Base-by-base conservation (phyloP, 2,888 invertebrate genomes). In the Acrobeloides nanus region DNA sequence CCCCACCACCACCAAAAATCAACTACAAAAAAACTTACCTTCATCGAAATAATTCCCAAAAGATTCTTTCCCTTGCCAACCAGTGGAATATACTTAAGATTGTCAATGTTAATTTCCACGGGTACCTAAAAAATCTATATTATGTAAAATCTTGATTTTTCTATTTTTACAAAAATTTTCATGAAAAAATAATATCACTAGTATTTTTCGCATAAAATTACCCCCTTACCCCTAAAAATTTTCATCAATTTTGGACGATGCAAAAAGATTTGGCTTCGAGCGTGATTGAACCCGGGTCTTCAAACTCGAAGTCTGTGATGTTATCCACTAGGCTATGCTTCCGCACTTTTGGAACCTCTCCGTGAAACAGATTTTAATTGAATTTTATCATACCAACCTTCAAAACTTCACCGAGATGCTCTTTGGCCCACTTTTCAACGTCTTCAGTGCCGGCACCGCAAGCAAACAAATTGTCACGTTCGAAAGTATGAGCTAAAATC, bases 51-150 rank as follows among this genome's bases (percentile, higher is more conserved):
- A 17, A 55, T 44, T 6, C 61, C 61, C 25, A 56, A 46, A 8
- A 62, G 18, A 38, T 61, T 61, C 32, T 56, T 48, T 32, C 61
- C 61, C 15, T 54, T 46, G n/a, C 56, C 61, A 17, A 57, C 25
- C 23, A 56, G 32, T 10, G 62, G 62, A 37, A 52, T 38, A 35
- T 50, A 55, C 33, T 39, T 44, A 27, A 57, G 23, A 15, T 43
- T 60, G 8, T 44, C 51, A 7, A 34, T 29, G 15, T 46, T 37
- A 15, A 61, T 24, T 8, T 38, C 27, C n/a, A 29, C n/a, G 5
- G 61, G 61, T 21, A 57, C 31, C 59, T 60, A 26, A 29, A 52
- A 15, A 15, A 6, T 18, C 8, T 8, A 18, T 18, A 8, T 34
- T 34, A 18, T 34, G 35, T 7, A 33, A 10, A 12, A 18, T 37